These are phyloP conservation scores for Pollicipes pollicipes DNA, from an alignment of 1,140 invertebrate genomes.

Conservation along the genomic window DNA sequence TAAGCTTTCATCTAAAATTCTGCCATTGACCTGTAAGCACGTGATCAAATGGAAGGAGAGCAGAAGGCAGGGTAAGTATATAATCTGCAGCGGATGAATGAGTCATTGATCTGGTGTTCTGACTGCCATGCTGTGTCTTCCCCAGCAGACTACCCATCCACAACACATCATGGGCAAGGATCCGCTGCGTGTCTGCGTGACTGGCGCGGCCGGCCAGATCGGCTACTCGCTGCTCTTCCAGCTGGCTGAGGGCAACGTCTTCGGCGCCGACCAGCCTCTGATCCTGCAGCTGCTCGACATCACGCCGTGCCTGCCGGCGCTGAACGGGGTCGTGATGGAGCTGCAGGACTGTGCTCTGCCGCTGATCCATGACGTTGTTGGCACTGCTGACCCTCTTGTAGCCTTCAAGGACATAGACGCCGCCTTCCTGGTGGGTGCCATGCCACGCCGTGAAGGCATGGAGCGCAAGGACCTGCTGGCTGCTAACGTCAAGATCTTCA, in stretches of 20 bases:
- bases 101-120: too few relatives aligned
- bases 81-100: too few relatives aligned
- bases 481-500: slow-evolving; percentile 98
- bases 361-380: slow-evolving; percentile 61
- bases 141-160: too few relatives aligned
- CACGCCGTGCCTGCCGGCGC: slow-evolving; percentile 76
- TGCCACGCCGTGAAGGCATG: slow-evolving; percentile 98
- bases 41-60: too few relatives aligned
- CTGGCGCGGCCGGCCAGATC: slow-evolving; percentile 96
- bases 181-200: slow-evolving; percentile 83
- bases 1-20: too few relatives aligned
- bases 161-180: slow-evolving; percentile 24
- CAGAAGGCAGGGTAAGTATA: too few relatives aligned
- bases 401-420: slow-evolving; percentile 93
- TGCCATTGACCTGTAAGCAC: too few relatives aligned
- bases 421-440: slow-evolving; percentile 95
- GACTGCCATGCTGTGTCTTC: too few relatives aligned
- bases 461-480: slow-evolving; percentile 89
- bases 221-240: slow-evolving; percentile 90
- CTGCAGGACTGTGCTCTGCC: slow-evolving; percentile 87
- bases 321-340: slow-evolving; percentile 96
- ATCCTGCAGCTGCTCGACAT: slow-evolving; percentile 89
- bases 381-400: slow-evolving; percentile 65
- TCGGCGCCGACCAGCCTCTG: slow-evolving; percentile 75
- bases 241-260: slow-evolving; percentile 89